Evolutionary conservation across 2,113 vertebrate genomes (phyloP), one percentile per base, ranked within the genome.

Genomic region (Campylomormyrus numenius): DNA sequence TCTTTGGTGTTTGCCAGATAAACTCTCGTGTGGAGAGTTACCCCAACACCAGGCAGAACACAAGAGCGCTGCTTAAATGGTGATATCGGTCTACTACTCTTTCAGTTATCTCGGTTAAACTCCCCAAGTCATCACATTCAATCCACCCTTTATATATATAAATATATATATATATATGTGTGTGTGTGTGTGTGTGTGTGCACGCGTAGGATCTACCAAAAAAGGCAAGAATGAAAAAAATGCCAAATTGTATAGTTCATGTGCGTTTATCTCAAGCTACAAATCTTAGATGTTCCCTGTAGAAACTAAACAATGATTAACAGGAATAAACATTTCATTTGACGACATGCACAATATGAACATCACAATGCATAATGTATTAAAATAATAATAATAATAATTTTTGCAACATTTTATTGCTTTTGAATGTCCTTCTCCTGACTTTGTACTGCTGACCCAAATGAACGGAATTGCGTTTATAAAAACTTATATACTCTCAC

Each of bases 51-150:
- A 15, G 27, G 90, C 91, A 91, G 91, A 90, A 74, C 91, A 92
- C 89, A 90, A 91, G 42, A 66, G 19, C 21, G 17, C 21, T 50
- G 48, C 89, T 77, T 92, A 89, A 94, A 92, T 92, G 90, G 88
- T 87, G 2, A 70, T 91, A 88, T 24, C 19, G 87, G 91, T 91
- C 90, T 50, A 84, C 7, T 62, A 39, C 89, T 50, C 80, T 77
- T 35, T 46, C 21, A 58, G 19, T 58, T 31, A 42, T 42, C n/a
- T 13, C 62, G 31, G 10, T 74, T 74, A 74, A 27, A 74, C 66
- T 74, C 24, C n/a, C 10, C 9, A 15, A 9, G 66, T 31, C 27
- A 35, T 31, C 27, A 35, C 31, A 74, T 74, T 35, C 10, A 10
- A 15, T 11, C 9, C 3, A 74, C 66, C 27, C 27, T 24, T 31